Evolutionary conservation across 1,140 invertebrate genomes (phyloP).

Genomic region (Daktulosphaira vitifoliae): DNA sequence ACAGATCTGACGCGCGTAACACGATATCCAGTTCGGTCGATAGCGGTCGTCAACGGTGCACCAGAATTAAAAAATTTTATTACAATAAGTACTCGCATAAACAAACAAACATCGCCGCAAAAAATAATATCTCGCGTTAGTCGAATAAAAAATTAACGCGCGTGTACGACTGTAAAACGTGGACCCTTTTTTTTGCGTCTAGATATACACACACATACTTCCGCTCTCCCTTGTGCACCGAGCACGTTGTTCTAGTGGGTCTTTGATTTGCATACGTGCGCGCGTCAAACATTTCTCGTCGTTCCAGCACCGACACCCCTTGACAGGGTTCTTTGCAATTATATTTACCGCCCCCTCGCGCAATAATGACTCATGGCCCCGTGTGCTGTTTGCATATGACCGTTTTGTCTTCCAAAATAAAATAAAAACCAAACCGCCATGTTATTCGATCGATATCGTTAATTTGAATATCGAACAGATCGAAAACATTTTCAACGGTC

Average conservation of each 20-base stretch:
- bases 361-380: slow-evolving; percentile 20
- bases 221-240: slow-evolving; percentile 9
- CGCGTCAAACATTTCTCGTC: slow-evolving; percentile 26
- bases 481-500: too few relatives aligned
- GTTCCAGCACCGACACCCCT: not conserved
- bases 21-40: too few relatives aligned
- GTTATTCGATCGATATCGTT: slow-evolving; percentile 10
- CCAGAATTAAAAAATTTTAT: too few relatives aligned
- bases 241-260: slow-evolving; percentile 16
- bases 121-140: too few relatives aligned
- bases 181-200: slow-evolving; percentile 7
- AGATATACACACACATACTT: slow-evolving; percentile 17
- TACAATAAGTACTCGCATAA: too few relatives aligned
- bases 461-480: too few relatives aligned
- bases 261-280: slow-evolving; percentile 29
- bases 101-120: too few relatives aligned
- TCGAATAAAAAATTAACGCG: too few relatives aligned
- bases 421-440: not conserved
- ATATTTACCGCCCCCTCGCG: slow-evolving; percentile 20
- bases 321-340: slow-evolving; percentile 23
- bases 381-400: not conserved
- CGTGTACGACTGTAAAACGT: not conserved
- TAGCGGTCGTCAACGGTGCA: too few relatives aligned
- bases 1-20: too few relatives aligned
- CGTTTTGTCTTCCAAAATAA: slow-evolving; percentile 20